phyloP scores from a whole-genome alignment of 2,888 invertebrate genomes.

The Gortyna flavago region DNA sequence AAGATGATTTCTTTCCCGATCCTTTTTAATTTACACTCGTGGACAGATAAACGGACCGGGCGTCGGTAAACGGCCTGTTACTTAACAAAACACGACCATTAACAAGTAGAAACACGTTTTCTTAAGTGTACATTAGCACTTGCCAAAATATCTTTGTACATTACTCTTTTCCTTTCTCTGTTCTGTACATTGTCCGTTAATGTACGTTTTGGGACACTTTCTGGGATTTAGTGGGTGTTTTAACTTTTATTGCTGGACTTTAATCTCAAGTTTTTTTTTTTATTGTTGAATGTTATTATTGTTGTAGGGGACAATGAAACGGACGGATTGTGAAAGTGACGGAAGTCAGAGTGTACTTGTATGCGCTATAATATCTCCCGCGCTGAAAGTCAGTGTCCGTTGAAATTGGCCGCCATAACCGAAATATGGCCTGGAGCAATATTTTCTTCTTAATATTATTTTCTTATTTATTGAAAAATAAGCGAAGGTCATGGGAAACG shows the following conservation, averaged over 20 bases:
- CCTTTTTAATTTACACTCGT: slow-evolving; percentile 53
- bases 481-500: too few species aligned
- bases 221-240: slow-evolving; percentile 24
- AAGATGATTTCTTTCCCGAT: slow-evolving; percentile 30
- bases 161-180: slow-evolving; percentile 55
- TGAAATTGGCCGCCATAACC: not conserved
- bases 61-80: slow-evolving; percentile 49
- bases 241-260: slow-evolving; percentile 33
- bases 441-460: not conserved
- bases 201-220: slow-evolving; percentile 40
- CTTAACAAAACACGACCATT: slow-evolving; percentile 59
- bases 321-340: not conserved
- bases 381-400: not conserved
- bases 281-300: not conserved
- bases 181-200: slow-evolving; percentile 40
- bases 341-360: not conserved
- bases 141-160: slow-evolving; percentile 59
- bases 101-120: slow-evolving; percentile 61
- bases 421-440: not conserved
- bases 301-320: not conserved
- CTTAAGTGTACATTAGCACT: slow-evolving; percentile 62
- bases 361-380: not conserved
- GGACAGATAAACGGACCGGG: slow-evolving; percentile 54
- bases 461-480: too few species aligned
- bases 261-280: slow-evolving; percentile 11